phyloP scores from a whole-genome alignment of 2,113 vertebrate genomes.

The Leucopsar rothschildi region DNA sequence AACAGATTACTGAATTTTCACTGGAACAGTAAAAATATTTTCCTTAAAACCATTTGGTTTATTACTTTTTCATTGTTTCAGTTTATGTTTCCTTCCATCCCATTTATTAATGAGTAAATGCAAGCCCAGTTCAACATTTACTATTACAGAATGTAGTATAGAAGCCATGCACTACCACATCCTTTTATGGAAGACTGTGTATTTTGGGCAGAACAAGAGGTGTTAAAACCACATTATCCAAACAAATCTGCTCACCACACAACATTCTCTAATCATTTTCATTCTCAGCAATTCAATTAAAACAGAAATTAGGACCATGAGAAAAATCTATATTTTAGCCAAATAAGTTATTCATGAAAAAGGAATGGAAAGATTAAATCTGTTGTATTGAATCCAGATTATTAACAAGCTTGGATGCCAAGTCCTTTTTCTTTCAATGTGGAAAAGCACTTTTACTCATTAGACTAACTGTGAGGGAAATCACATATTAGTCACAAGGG shows the following conservation, averaged over 20 bases:
- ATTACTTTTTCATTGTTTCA: neutral
- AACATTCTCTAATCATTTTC: constrained; percentile 52
- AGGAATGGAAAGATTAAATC: constrained; percentile 36
- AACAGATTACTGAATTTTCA: neutral
- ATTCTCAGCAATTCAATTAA: constrained; percentile 44
- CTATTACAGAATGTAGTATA: neutral
- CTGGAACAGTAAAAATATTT: neutral
- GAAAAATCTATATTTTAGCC: constrained; percentile 32
- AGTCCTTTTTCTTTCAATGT: neutral
- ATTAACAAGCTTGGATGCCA: neutral
- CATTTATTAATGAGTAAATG: neutral
- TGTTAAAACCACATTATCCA: constrained; percentile 48
- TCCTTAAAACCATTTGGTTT: neutral
- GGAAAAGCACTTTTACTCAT: constrained; percentile 8
- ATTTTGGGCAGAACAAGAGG: constrained; percentile 23
- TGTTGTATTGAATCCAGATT: constrained; percentile 34
- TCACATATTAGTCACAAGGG: neutral
- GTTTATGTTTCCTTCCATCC: neutral
- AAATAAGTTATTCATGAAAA: constrained; percentile 20
- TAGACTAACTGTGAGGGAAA: constrained; percentile 36
- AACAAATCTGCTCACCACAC: constrained; percentile 44
- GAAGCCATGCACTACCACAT: neutral
- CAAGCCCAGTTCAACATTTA: neutral
- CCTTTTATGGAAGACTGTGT: constrained; percentile 36
- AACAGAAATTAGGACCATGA: constrained; percentile 13